phyloP scores from a whole-genome alignment of 2,888 invertebrate species.

The Abscondita cerata region DNA sequence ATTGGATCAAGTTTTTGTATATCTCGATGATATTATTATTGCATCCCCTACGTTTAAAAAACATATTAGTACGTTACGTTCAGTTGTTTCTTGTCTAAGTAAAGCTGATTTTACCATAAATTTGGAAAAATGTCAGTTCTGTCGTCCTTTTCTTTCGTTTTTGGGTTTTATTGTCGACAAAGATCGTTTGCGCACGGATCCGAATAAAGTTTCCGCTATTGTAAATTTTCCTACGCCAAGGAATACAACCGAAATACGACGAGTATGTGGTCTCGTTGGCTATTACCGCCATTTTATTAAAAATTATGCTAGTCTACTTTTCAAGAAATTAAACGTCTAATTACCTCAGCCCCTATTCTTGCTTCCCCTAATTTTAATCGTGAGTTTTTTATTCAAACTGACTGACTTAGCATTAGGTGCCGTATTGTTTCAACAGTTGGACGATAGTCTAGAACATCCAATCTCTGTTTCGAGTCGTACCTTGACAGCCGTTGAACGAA shows the following conservation, averaged over 20 bases:
- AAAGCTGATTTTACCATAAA: conserved; percentile 41
- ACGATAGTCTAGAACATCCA: too few relatives aligned
- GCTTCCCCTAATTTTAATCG: not conserved
- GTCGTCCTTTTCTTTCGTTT: conserved; percentile 37
- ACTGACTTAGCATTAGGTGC: too few relatives aligned
- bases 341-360: not conserved
- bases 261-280: conserved; percentile 44
- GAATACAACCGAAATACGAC: conserved; percentile 43
- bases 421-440: too few relatives aligned
- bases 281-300: conserved; percentile 45
- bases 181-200: conserved; percentile 41
- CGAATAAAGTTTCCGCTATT: conserved; percentile 43
- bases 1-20: conserved; percentile 28
- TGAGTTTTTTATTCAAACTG: not conserved
- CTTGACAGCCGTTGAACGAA: too few relatives aligned
- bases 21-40: conserved; percentile 43
- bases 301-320: conserved; percentile 26
- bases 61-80: conserved; percentile 31
- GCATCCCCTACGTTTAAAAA: conserved; percentile 21
- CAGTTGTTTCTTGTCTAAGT: conserved; percentile 31
- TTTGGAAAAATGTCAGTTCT: conserved; percentile 39
- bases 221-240: conserved; percentile 41
- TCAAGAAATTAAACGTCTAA: too few relatives aligned
- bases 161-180: conserved; percentile 43
- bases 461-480: too few relatives aligned